phyloP scores from a whole-genome alignment of 2,888 invertebrate genomes.

The Chrysolina americana region DNA sequence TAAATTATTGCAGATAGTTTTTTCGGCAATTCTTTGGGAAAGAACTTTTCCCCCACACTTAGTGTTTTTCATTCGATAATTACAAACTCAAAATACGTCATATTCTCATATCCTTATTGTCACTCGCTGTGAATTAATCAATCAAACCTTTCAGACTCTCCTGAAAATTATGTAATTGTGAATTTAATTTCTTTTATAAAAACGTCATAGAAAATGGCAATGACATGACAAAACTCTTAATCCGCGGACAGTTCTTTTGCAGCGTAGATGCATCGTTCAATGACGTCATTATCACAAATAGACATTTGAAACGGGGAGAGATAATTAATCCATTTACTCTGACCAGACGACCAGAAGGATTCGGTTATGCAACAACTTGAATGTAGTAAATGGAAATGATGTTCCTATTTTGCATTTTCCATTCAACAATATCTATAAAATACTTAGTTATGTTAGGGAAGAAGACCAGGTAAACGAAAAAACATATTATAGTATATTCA shows the following conservation, averaged over 20 bases:
- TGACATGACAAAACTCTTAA: background rate
- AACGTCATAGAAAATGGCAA: background rate
- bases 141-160: no score
- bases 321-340: background rate
- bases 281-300: constrained; percentile 2
- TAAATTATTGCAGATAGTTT: no score
- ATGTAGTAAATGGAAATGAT: background rate
- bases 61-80: no score
- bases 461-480: no score
- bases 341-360: background rate
- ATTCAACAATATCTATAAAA: background rate
- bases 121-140: no score
- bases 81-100: no score
- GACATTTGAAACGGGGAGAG: background rate
- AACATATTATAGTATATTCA: no score
- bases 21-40: no score
- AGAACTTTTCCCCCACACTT: no score
- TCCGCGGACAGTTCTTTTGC: background rate
- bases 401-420: background rate
- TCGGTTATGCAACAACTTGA: background rate
- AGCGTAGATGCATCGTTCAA: background rate
- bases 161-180: no score
- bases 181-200: background rate
- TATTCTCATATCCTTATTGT: no score
- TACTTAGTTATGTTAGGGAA: no score